Conservation (phyloP, 2,888 invertebrate species). For the Tetanocera ferruginea region DNA sequence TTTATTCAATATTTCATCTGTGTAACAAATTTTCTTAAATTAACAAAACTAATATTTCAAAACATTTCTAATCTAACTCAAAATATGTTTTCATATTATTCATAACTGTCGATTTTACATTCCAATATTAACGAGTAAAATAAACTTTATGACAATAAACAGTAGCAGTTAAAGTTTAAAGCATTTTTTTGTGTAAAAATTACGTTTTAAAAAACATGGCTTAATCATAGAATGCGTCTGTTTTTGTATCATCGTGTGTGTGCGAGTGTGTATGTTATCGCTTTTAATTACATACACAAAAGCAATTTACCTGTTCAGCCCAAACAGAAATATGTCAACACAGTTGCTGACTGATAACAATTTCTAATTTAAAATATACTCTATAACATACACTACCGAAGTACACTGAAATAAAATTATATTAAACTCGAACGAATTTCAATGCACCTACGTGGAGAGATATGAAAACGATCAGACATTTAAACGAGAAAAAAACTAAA, state of each 20-base stretch:
- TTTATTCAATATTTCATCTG: too few species aligned
- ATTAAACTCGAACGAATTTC: too few species aligned
- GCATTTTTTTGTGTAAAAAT: too few species aligned
- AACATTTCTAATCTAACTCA: too few species aligned
- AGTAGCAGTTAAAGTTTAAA: neutral
- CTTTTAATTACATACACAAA: conserved; percentile 64
- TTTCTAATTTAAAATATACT: conserved; percentile 10
- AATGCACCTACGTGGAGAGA: too few species aligned
- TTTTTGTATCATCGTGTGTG: too few species aligned
- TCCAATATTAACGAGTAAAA: neutral
- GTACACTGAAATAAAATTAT: neutral
- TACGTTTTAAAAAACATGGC: neutral
- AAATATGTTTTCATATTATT: too few species aligned
- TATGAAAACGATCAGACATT: too few species aligned
- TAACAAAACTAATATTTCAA: too few species aligned
- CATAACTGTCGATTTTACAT: neutral
- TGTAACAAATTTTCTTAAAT: too few species aligned
- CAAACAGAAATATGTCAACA: conserved; percentile 2
- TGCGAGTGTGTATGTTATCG: conserved; percentile 52
- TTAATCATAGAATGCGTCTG: neutral
- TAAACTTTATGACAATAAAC: neutral
- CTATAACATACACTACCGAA: neutral
- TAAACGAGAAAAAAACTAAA: too few species aligned
- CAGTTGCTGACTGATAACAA: conserved; percentile 29
- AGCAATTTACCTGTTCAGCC: conserved; percentile 27